Evolutionary conservation across 1,140 invertebrate genomes (phyloP).

Genomic region (Antheraea pernyi): DNA sequence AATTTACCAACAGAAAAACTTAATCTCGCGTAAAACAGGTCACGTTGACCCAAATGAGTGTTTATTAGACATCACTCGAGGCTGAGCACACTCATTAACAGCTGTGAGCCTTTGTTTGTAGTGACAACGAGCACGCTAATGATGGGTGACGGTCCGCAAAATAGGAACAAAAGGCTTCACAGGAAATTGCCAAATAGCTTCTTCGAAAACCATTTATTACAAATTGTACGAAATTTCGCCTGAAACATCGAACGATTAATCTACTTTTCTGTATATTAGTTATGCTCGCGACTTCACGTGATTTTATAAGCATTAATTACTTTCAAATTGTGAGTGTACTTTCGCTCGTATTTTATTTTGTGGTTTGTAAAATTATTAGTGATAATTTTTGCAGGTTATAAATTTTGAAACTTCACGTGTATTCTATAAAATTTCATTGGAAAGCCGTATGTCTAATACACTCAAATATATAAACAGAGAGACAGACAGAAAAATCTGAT

Average conservation of each 20-base stretch:
- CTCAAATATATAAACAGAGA: too few relatives aligned
- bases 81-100: background rate
- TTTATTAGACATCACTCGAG: slow-evolving; percentile 13
- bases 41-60: slow-evolving; percentile 17
- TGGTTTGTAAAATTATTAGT: too few relatives aligned
- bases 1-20: background rate
- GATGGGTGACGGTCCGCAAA: background rate
- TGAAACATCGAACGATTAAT: background rate
- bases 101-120: slow-evolving; percentile 6
- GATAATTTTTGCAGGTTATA: too few relatives aligned
- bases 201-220: background rate
- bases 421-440: too few relatives aligned
- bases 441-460: too few relatives aligned
- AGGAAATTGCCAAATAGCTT: slow-evolving; percentile 7
- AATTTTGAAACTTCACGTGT: too few relatives aligned
- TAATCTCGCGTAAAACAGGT: background rate
- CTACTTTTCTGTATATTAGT: too few relatives aligned
- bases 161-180: background rate
- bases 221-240: background rate
- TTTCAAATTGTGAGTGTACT: too few relatives aligned
- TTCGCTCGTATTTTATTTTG: too few relatives aligned
- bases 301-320: too few relatives aligned
- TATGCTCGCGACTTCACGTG: too few relatives aligned
- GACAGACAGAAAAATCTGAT: too few relatives aligned
- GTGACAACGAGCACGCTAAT: slow-evolving; percentile 13